Percentiles rank a stretch among this genome's conserved stretches.
These are phyloP conservation scores for Cephus runcator DNA, from an alignment of 2,888 invertebrate genomes.

Conservation along the genomic window DNA sequence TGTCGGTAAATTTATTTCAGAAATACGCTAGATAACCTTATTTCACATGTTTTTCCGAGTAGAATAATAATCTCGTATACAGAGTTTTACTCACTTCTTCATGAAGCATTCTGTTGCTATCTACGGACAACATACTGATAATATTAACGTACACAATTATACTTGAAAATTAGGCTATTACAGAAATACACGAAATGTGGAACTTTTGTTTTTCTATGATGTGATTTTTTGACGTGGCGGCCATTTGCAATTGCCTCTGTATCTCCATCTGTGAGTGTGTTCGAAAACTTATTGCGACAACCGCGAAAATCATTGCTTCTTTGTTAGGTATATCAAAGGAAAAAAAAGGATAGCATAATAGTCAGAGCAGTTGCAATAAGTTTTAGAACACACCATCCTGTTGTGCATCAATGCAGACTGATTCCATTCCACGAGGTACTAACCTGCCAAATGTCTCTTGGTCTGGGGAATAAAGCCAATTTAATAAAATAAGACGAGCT, in stretches of 20 bases:
- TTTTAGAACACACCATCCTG: neutral
- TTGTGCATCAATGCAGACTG: neutral
- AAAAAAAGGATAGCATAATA: neutral
- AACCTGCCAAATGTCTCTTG: neutral
- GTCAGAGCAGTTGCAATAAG: neutral
- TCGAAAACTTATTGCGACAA: neutral
- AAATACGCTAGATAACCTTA: neutral
- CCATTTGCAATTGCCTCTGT: constrained; percentile 27
- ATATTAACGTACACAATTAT: constrained; percentile 20
- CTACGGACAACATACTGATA: constrained; percentile 42
- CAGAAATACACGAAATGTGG: constrained; percentile 16
- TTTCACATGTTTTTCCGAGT: neutral
- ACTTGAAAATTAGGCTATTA: constrained; percentile 12
- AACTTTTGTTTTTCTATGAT: constrained; percentile 22
- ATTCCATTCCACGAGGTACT: neutral
- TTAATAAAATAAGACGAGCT: neutral
- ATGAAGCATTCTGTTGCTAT: constrained; percentile 36
- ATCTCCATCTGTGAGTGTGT: constrained; percentile 9
- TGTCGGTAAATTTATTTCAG: neutral
- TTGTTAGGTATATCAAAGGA: neutral
- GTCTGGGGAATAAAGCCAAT: neutral
- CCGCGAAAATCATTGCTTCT: neutral
- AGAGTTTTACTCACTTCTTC: constrained; percentile 37
- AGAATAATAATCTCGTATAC: neutral
- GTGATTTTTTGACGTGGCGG: constrained; percentile 27